Evolutionary conservation across 2,888 invertebrate genomes (phyloP).

Genomic region (Tolmerus cingulatus): DNA sequence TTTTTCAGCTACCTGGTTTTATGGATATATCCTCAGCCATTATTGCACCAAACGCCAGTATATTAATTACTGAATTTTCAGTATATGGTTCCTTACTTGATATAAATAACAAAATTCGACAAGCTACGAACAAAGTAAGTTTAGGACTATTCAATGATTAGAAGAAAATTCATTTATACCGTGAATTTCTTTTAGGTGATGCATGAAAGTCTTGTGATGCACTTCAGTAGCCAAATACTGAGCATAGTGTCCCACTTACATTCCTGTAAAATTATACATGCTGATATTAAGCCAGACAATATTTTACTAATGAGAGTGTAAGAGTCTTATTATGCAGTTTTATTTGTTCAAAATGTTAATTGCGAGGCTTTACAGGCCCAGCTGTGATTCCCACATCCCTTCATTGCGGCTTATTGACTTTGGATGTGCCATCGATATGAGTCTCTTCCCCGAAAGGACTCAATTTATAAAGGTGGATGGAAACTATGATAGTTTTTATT

Average conservation of each 20-base stretch:
- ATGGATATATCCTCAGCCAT: conserved; percentile 84
- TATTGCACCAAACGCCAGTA: conserved; percentile 82
- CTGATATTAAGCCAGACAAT: conserved; percentile 96
- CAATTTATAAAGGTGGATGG: conserved; percentile 73
- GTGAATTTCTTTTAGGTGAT: conserved; percentile 63
- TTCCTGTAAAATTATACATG: conserved; percentile 89
- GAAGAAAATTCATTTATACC: background rate
- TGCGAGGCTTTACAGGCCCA: conserved; percentile 64
- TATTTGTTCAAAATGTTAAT: conserved; percentile 22
- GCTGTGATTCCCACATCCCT: conserved; percentile 71
- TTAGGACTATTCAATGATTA: background rate
- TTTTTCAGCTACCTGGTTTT: conserved; percentile 71
- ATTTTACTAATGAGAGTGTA: conserved; percentile 82
- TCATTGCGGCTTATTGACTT: conserved; percentile 91
- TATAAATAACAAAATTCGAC: conserved; percentile 78
- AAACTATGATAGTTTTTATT: background rate
- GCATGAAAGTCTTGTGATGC: conserved; percentile 78
- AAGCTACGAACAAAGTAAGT: conserved; percentile 71
- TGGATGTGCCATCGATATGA: conserved; percentile 95
- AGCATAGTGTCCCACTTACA: conserved; percentile 86
- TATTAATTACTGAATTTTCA: conserved; percentile 84
- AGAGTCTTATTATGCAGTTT: conserved; percentile 56
- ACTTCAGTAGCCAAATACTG: conserved; percentile 85
- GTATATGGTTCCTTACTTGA: conserved; percentile 85
- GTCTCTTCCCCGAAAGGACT: conserved; percentile 79